Evolutionary conservation across 2,113 vertebrate genomes (phyloP).

Genomic region (Cyprinodon variegatus): DNA sequence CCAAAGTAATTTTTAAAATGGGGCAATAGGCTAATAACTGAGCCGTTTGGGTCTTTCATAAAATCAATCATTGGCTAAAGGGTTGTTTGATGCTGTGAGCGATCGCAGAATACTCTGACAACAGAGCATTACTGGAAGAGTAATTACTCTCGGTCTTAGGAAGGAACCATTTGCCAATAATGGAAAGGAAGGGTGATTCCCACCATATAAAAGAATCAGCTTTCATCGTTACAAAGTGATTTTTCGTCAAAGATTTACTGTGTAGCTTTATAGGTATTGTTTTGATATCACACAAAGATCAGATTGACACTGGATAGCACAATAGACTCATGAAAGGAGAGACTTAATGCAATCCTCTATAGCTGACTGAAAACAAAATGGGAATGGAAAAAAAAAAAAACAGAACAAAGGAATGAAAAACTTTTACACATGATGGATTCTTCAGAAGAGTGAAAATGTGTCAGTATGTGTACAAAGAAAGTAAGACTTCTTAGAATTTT

Average conservation of each 20-base stretch:
- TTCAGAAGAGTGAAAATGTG: too few relatives aligned
- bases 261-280: constrained; percentile 14
- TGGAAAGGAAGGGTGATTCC: constrained; percentile 1
- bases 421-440: not conserved
- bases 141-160: constrained; percentile 65
- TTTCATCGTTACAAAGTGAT: constrained; percentile 14
- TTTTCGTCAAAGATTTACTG: not conserved
- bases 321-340: constrained; percentile 12
- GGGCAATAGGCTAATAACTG: constrained; percentile 50
- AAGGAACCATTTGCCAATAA: constrained; percentile 58
- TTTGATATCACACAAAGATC: constrained; percentile 1
- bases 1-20: constrained; percentile 20
- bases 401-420: not conserved
- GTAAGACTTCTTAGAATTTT: too few relatives aligned
- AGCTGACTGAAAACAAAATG: not conserved
- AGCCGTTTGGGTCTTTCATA: constrained; percentile 30
- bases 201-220: constrained; percentile 15
- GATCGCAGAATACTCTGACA: constrained; percentile 51
- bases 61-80: constrained; percentile 68
- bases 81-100: constrained; percentile 57
- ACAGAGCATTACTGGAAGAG: constrained; percentile 52
- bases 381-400: not conserved
- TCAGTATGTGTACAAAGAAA: too few relatives aligned
- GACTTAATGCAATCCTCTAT: not conserved
- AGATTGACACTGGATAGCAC: not conserved